Conservation (phyloP, 1,140 invertebrate species). For the Cardiocondyla obscurior region DNA sequence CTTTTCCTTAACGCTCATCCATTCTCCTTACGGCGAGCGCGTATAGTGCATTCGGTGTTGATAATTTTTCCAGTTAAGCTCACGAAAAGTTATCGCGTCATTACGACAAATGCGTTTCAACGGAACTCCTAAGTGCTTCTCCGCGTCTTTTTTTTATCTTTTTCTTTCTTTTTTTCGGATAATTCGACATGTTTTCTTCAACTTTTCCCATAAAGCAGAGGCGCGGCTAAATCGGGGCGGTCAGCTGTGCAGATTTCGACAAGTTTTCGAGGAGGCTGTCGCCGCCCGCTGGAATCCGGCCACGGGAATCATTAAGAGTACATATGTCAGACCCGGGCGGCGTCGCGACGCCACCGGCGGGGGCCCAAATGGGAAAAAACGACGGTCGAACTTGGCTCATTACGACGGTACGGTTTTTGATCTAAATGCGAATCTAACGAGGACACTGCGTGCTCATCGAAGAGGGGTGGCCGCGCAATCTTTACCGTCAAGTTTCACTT, state of each 20-base stretch:
- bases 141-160: too few species aligned
- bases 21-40: not conserved
- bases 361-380: slow-evolving; percentile 49
- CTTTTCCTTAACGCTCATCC: not conserved
- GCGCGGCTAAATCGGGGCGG: not conserved
- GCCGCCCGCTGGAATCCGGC: slow-evolving; percentile 49
- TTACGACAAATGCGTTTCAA: not conserved
- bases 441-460: slow-evolving; percentile 44
- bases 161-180: too few species aligned
- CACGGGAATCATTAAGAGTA: slow-evolving; percentile 54
- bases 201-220: slow-evolving; percentile 8
- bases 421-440: slow-evolving; percentile 77
- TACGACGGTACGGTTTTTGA: slow-evolving; percentile 63
- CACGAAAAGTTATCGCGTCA: not conserved
- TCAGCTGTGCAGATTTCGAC: slow-evolving; percentile 24
- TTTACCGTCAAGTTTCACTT: slow-evolving; percentile 5
- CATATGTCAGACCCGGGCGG: slow-evolving; percentile 13
- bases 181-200: not conserved
- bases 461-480: not conserved
- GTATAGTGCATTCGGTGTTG: not conserved
- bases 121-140: not conserved
- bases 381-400: slow-evolving; percentile 70
- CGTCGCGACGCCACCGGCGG: not conserved
- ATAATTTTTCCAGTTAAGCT: slow-evolving; percentile 1
- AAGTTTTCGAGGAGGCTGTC: slow-evolving; percentile 36